These are phyloP conservation scores for Craniophora ligustri DNA, from an alignment of 2,888 invertebrate genomes.

Conservation along the genomic window DNA sequence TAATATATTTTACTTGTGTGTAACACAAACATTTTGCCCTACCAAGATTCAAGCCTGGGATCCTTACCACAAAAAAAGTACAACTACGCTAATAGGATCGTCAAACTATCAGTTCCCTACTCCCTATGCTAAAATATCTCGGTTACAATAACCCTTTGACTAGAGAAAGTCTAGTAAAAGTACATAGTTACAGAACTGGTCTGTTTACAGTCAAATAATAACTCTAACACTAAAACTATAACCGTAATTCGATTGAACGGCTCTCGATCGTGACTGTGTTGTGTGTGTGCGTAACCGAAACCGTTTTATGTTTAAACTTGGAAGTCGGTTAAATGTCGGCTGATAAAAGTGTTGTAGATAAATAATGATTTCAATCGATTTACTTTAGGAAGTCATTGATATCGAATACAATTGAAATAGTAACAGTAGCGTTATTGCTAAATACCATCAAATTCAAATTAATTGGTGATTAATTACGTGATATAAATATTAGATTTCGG, in stretches of 20 bases:
- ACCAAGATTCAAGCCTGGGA: too few species aligned
- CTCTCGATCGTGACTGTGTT: constrained; percentile 36
- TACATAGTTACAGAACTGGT: constrained; percentile 25
- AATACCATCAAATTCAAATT: too few species aligned
- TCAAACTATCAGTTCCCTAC: too few species aligned
- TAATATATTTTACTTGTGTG: too few species aligned
- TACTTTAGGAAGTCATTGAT: too few species aligned
- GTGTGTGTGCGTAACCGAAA: constrained; percentile 43
- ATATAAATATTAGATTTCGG: too few species aligned
- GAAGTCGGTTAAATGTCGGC: constrained; percentile 31
- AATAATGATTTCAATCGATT: not conserved
- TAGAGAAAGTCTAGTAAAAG: constrained; percentile 31
- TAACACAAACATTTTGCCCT: too few species aligned
- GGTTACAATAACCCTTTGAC: not conserved
- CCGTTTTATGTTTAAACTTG: constrained; percentile 34
- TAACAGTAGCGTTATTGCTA: too few species aligned
- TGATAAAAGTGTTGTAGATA: not conserved
- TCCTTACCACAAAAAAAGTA: too few species aligned
- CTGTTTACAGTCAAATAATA: constrained; percentile 24
- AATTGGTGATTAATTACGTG: too few species aligned
- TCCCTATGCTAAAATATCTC: not conserved
- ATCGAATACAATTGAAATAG: too few species aligned
- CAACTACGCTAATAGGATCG: too few species aligned
- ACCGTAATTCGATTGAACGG: constrained; percentile 35
- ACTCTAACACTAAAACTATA: constrained; percentile 39